Base-by-base conservation (phyloP, 2,888 invertebrate genomes). In the Synergus japonicus region DNA sequence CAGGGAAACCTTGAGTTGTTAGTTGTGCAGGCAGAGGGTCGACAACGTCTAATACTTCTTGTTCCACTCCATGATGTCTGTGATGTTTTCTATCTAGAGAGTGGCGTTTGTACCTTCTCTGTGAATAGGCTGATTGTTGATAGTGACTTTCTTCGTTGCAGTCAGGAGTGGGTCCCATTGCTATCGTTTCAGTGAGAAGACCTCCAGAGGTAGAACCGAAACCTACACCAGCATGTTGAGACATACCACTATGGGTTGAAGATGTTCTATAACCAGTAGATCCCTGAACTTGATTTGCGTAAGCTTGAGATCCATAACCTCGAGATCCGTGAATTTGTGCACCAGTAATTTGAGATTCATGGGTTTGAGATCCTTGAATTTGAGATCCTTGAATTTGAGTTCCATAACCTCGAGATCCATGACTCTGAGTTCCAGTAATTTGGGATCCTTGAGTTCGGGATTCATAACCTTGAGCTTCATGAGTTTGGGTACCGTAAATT, bases 41-140 rank as follows among this genome's bases (percentile, higher is more conserved):
- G n/a, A 54, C 7, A 54, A n/a, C n/a, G n/a, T 54, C n/a, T 9
- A 8, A n/a, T 2, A n/a, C n/a, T 54, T 54, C n/a, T 9, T 54
- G 54, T 9, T n/a, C 54, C 7, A 54, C n/a, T 54, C 8, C 8
- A 60, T 22, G 12, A 60, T 60, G 60, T n/a, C 18, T 7, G 54
- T 54, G 54, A 18, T 13, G 12, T 12, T 4, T 13, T 46, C 46
- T 46, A 46, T 0, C 46, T 13, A 15, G 46, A 46, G 43, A 43
- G 12, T 43, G 7, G 46, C 73, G 73, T n/a, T 73, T 73, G 73
- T 73, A 41, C 8, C 73, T 46, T 44, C 22, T 37, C 15, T 49
- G 46, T 49, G 46, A 22, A 22, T 29, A 63, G 60, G 60, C 2
- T 29, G 29, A 29, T 63, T 63, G 22, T 22, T 63, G 46, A 15